Percentiles rank a stretch among this genome's conserved stretches.
Conservation (phyloP, 2,797 vertebrate species). For the Macrochelys suwanniensis region DNA sequence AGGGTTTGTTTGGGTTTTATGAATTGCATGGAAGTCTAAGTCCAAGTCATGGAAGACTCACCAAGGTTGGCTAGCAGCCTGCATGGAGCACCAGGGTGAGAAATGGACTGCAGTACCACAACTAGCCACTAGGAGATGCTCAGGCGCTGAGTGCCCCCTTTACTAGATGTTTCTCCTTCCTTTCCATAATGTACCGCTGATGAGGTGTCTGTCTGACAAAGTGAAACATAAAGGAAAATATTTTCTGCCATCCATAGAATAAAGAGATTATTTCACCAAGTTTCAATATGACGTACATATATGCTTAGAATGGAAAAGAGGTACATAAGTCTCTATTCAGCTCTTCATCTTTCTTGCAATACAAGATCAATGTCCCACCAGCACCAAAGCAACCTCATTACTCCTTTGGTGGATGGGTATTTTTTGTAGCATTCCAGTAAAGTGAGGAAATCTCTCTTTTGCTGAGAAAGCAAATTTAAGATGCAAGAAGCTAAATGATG, state of each 20-base stretch:
- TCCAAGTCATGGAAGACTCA: neutral
- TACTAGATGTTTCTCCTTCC: neutral
- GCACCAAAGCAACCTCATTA: neutral
- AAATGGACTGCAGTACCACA: neutral
- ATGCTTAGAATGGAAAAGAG: neutral
- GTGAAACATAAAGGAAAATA: neutral
- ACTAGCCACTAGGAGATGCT: neutral
- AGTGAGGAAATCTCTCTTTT: neutral
- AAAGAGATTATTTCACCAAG: neutral
- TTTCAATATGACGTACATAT: neutral
- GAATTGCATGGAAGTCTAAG: neutral
- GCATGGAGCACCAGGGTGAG: neutral
- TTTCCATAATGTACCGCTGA: rapidly evolving
- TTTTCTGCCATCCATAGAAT: neutral
- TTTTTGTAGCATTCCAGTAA: neutral
- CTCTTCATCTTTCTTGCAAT: neutral
- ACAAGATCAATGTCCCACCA: neutral
- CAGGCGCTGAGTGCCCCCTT: neutral
- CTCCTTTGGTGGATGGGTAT: neutral
- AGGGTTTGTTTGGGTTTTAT: neutral
- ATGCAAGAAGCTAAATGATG: neutral
- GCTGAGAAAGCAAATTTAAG: neutral
- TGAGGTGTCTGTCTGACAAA: neutral
- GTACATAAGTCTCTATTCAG: neutral
- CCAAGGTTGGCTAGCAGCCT: neutral